phyloP scores from a whole-genome alignment of 2,797 vertebrate species.

The Diplodus sargus region DNA sequence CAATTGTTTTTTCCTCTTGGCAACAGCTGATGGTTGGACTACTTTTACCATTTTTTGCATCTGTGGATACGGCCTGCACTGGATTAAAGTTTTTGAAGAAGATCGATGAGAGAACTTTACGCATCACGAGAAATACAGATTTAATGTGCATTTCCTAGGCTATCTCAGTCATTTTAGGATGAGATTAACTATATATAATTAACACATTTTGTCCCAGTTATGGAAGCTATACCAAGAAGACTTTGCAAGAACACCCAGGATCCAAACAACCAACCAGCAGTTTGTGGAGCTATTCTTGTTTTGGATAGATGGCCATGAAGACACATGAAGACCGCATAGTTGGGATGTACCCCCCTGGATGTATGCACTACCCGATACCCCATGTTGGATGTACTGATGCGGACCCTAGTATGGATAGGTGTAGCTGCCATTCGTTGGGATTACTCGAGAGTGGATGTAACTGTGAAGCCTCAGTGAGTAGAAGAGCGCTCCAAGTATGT shows the following conservation, averaged over 20 bases:
- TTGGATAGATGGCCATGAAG: conserved; percentile 75
- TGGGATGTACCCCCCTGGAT: conserved; percentile 78
- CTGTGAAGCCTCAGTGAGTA: conserved; percentile 63
- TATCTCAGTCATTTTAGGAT: conserved; percentile 47
- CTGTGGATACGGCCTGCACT: conserved; percentile 77
- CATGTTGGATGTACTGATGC: conserved; percentile 79
- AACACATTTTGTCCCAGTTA: conserved; percentile 26
- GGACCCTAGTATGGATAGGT: conserved; percentile 72
- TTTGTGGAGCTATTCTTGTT: conserved; percentile 76
- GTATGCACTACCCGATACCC: conserved; percentile 44
- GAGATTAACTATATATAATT: conserved; percentile 24
- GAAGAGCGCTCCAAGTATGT: conserved; percentile 39
- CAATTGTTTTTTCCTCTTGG: conserved; percentile 39
- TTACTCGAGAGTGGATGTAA: conserved; percentile 84
- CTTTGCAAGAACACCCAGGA: conserved; percentile 65
- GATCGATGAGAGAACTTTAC: conserved; percentile 63
- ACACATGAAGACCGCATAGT: conserved; percentile 67
- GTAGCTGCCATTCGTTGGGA: conserved; percentile 76
- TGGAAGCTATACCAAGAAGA: conserved; percentile 69
- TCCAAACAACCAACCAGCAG: conserved; percentile 50
- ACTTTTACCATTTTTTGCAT: conserved; percentile 71
- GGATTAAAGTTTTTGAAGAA: conserved; percentile 77
- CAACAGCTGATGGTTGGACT: conserved; percentile 75
- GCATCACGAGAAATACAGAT: conserved; percentile 42
- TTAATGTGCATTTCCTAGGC: conserved; percentile 28